phyloP scores from a whole-genome alignment of 64 coral and sea anemone species.

The Trachythela sp. region DNA sequence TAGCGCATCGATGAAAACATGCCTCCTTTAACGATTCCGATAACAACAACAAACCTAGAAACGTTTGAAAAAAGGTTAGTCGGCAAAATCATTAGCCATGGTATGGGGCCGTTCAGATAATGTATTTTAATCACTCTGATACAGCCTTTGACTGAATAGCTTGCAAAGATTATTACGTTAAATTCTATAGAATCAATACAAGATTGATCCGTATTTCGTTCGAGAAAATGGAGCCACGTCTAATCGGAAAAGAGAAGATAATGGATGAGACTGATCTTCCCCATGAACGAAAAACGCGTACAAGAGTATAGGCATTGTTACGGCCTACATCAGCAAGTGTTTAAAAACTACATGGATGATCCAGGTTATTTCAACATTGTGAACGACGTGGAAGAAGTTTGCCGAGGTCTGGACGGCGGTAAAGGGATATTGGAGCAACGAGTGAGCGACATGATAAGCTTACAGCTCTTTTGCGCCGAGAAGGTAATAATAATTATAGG shows the following conservation, averaged over 20 bases:
- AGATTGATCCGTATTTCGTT: conserved; percentile 23
- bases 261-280: background rate
- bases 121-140: background rate
- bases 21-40: background rate
- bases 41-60: background rate
- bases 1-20: background rate
- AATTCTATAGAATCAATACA: conserved; percentile 3
- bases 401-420: background rate
- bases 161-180: background rate
- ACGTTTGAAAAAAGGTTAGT: background rate
- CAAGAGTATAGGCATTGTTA: conserved; percentile 23
- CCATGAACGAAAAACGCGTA: background rate
- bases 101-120: background rate
- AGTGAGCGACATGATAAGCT: no score
- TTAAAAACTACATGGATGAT: background rate
- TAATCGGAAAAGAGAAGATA: background rate
- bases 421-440: no score
- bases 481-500: no score
- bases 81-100: background rate
- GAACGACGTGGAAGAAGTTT: background rate
- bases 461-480: no score
- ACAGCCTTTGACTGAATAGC: no score
- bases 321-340: background rate
- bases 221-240: conserved; percentile 15
- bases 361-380: background rate